Percentiles rank a stretch among this genome's conserved stretches.
phyloP scores from a whole-genome alignment of 2,113 vertebrate genomes.

The Marmota flaviventris region DNA sequence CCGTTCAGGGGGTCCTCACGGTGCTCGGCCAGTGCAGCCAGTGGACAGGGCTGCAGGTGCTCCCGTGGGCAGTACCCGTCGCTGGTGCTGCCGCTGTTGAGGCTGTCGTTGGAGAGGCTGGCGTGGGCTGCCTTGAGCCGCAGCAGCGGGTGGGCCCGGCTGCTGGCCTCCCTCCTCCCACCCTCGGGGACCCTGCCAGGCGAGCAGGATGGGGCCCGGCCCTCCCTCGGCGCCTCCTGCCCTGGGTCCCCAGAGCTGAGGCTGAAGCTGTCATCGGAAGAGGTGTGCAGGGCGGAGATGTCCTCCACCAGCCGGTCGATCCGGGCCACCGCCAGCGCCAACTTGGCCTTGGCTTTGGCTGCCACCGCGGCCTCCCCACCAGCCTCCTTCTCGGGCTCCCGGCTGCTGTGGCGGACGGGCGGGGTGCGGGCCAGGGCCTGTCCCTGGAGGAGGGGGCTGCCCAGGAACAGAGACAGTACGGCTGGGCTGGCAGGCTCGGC shows the following conservation, averaged over 20 bases:
- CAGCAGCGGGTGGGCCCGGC: slow-evolving; percentile 91
- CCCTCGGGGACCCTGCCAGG: slow-evolving; percentile 92
- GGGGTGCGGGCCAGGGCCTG: slow-evolving; percentile 88
- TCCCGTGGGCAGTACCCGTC: slow-evolving; percentile 95
- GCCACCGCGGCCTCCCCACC: slow-evolving; percentile 91
- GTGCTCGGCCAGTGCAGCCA: slow-evolving; percentile 86
- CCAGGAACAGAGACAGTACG: slow-evolving; percentile 94
- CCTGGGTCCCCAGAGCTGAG: slow-evolving; percentile 97
- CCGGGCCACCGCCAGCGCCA: slow-evolving; percentile 95
- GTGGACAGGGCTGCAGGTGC: slow-evolving; percentile 89
- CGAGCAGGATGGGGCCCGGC: slow-evolving; percentile 94
- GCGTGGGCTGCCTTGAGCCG: slow-evolving; percentile 92
- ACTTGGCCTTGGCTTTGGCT: slow-evolving; percentile 94
- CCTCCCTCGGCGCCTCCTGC: slow-evolving; percentile 92
- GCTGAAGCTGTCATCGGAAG: slow-evolving; percentile 97
- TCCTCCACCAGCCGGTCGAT: slow-evolving; percentile 97
- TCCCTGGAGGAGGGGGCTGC: slow-evolving; percentile 94
- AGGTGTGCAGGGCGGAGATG: slow-evolving; percentile 96
- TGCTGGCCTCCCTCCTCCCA: slow-evolving; percentile 89
- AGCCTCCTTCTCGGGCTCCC: slow-evolving; percentile 84
- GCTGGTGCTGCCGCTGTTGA: slow-evolving; percentile 96
- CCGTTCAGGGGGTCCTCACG: slow-evolving; percentile 76
- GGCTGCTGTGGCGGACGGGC: slow-evolving; percentile 76
- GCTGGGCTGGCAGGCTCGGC: slow-evolving; percentile 89
- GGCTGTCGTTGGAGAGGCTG: slow-evolving; percentile 96